Evolutionary conservation across 2,797 vertebrate genomes (phyloP).

Genomic region (Spinibarbus caldwelli): DNA sequence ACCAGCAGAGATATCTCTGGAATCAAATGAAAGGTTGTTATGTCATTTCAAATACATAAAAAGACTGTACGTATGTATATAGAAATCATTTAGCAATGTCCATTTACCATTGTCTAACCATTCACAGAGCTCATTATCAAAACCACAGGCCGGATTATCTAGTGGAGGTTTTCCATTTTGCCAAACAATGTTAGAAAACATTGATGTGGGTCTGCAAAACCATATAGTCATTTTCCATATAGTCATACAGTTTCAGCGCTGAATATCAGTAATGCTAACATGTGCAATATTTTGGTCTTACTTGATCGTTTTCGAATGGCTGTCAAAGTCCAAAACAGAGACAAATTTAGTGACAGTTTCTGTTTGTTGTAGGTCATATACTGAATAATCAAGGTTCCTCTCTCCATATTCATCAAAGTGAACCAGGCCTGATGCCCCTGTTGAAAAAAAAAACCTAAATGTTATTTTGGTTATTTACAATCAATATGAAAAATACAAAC

Average conservation of each 20-base stretch:
- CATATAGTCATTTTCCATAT: not conserved
- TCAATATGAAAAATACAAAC: not conserved
- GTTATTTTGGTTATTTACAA: not conserved
- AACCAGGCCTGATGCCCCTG: constrained; percentile 80
- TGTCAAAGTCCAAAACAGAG: constrained; percentile 83
- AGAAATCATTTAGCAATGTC: not conserved
- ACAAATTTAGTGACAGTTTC: constrained; percentile 73
- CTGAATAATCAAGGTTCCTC: constrained; percentile 80
- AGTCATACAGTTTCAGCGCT: not conserved
- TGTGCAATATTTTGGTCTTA: constrained; percentile 58
- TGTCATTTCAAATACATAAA: not conserved
- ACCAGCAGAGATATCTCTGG: constrained; percentile 72
- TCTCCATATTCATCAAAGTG: constrained; percentile 80
- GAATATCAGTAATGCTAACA: not conserved
- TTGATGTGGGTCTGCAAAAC: constrained; percentile 69
- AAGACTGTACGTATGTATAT: not conserved
- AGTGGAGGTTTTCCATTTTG: constrained; percentile 66
- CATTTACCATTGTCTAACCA: constrained; percentile 70
- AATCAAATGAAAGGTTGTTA: constrained; percentile 27
- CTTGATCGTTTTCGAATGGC: constrained; percentile 78
- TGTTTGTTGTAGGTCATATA: constrained; percentile 77
- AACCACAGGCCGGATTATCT: constrained; percentile 78
- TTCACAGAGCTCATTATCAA: constrained; percentile 80
- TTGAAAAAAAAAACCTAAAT: not conserved
- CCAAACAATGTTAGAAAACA: constrained; percentile 75